These are phyloP conservation scores for Apodemus sylvaticus DNA, from an alignment of 2,113 vertebrate species.

Conservation along the genomic window DNA sequence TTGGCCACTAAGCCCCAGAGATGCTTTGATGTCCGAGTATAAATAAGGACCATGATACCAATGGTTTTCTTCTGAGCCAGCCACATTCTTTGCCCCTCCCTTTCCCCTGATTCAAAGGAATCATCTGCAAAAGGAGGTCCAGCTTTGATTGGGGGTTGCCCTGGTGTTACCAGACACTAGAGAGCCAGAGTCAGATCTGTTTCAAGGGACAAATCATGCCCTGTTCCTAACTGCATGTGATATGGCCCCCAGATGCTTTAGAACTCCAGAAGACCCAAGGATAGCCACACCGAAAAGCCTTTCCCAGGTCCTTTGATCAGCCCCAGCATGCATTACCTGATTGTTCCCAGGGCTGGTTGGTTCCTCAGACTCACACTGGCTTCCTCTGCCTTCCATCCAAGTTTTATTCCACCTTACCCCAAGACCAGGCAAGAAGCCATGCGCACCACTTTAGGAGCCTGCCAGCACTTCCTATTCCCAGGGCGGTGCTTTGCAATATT, in stretches of 20 bases:
- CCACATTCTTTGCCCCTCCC: background rate
- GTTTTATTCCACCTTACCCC: too few species aligned
- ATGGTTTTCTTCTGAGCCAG: background rate
- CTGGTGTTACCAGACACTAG: background rate
- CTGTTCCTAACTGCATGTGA: background rate
- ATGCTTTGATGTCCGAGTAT: background rate
- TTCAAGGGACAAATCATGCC: background rate
- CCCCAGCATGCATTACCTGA: background rate
- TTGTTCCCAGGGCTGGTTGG: background rate
- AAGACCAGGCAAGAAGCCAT: background rate
- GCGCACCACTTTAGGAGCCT: background rate
- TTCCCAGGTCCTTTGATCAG: background rate
- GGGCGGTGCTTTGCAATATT: background rate
- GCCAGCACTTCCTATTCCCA: background rate
- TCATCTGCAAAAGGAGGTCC: too few species aligned
- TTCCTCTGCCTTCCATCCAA: background rate
- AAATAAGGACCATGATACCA: rapidly evolving
- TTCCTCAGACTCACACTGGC: background rate
- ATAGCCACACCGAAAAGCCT: background rate
- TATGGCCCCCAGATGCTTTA: background rate
- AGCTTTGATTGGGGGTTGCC: background rate
- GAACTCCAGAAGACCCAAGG: background rate
- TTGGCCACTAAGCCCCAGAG: background rate
- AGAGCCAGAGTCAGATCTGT: background rate
- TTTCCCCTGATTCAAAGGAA: background rate